Conservation (phyloP, 2,113 vertebrate species). For the Sclerurus mexicanus region DNA sequence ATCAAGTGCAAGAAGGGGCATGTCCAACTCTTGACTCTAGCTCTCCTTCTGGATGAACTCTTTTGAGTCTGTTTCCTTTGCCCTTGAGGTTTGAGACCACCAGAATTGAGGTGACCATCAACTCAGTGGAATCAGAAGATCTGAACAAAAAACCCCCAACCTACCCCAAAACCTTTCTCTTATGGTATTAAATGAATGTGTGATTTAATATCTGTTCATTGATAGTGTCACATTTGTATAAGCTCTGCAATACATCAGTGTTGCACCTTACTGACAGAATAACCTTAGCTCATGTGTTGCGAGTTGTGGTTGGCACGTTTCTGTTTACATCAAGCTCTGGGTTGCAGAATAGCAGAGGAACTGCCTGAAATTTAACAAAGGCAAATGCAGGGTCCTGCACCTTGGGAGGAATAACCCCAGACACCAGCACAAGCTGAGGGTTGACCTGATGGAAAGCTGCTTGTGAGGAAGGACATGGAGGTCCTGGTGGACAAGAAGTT, state of each 20-base stretch:
- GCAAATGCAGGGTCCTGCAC: neutral
- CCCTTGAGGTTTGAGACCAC: neutral
- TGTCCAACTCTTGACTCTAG: neutral
- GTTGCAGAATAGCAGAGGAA: neutral
- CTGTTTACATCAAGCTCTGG: neutral
- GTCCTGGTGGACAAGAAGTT: neutral
- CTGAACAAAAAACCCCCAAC: neutral
- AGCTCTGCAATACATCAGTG: neutral
- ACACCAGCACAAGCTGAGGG: neutral
- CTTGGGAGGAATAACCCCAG: neutral
- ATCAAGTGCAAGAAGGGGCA: rapidly evolving
- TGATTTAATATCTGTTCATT: neutral
- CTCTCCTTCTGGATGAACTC: neutral
- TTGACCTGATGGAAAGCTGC: neutral
- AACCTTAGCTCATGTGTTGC: neutral
- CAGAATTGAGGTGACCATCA: neutral
- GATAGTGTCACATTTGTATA: neutral
- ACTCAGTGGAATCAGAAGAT: neutral
- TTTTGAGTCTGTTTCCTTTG: neutral
- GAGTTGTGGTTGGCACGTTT: neutral
- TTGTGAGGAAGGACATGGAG: rapidly evolving
- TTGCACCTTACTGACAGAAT: neutral
- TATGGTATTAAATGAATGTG: neutral
- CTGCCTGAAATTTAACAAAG: neutral
- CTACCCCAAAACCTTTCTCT: neutral